A percentile compares a stretch with the other conserved stretches of the same genome.
Evolutionary conservation across 2,113 vertebrate genomes (phyloP).

Genomic region (Eptatretus burgeri): DNA sequence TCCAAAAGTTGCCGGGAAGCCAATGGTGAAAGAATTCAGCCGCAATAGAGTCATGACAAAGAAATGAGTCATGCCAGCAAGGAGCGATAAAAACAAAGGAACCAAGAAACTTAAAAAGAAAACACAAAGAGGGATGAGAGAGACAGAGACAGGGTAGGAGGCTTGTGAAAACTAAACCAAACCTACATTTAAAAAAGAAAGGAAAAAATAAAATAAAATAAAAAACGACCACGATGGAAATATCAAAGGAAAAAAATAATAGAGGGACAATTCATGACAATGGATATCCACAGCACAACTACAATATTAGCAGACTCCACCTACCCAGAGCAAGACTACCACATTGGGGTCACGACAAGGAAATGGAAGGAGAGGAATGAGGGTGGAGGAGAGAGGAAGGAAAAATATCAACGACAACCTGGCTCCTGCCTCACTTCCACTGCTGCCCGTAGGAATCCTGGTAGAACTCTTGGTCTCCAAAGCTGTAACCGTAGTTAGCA

Average conservation of each 20-base stretch:
- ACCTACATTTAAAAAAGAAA: too few species aligned
- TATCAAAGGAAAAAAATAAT: background rate
- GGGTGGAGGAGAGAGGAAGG: too few species aligned
- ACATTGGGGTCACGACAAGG: too few species aligned
- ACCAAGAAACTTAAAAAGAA: background rate
- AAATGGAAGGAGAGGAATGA: too few species aligned
- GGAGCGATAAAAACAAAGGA: constrained; percentile 1
- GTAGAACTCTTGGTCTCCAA: constrained; percentile 87
- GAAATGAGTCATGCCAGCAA: background rate
- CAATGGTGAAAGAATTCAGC: background rate
- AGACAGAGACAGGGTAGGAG: background rate
- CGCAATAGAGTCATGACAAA: background rate
- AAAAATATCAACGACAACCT: constrained; percentile 7
- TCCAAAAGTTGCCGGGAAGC: background rate
- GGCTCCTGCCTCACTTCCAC: constrained; percentile 80
- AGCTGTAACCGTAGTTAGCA: constrained; percentile 99
- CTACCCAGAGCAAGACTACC: too few species aligned
- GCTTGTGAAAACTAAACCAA: too few species aligned
- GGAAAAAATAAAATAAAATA: too few species aligned
- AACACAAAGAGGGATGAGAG: background rate
- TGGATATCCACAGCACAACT: background rate
- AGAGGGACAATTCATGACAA: background rate
- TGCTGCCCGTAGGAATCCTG: constrained; percentile 99
- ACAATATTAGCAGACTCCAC: too few species aligned
- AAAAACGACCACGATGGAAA: background rate